Evolutionary conservation across 2,888 invertebrate species (phyloP).

Genomic region (Lapara coniferarum): DNA sequence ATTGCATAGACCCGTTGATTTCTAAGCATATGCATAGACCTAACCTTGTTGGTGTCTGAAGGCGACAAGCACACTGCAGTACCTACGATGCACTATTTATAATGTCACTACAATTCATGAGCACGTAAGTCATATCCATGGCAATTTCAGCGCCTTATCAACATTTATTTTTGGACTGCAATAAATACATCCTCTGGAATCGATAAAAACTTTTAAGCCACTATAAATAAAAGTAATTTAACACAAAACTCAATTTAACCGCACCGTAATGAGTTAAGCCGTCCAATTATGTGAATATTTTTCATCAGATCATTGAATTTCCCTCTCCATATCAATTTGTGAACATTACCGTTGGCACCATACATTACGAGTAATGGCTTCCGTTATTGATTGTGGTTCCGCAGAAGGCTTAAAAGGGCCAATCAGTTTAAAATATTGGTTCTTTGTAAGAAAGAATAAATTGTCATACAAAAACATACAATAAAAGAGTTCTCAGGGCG

Average conservation of each 20-base stretch:
- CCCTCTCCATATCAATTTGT: neutral
- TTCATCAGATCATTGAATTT: neutral
- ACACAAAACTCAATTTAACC: neutral
- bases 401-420: constrained; percentile 38
- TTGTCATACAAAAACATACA: constrained; percentile 4
- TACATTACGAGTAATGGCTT: constrained; percentile 42
- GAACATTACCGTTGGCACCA: constrained; percentile 27
- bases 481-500: neutral
- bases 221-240: neutral
- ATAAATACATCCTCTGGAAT: neutral
- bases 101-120: no score
- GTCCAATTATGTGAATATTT: neutral
- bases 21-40: no score
- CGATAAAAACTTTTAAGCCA: neutral
- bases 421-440: constrained; percentile 40
- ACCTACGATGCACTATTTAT: no score
- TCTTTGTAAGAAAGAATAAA: constrained; percentile 35
- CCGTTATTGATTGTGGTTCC: constrained; percentile 41
- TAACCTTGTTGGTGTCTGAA: no score
- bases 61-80: no score
- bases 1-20: no score
- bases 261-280: neutral
- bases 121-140: no score
- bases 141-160: no score
- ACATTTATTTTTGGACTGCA: neutral